Percentiles rank a stretch among this genome's conserved stretches.
phyloP scores from a whole-genome alignment of 2,797 vertebrate species.

The Cephalopachus bancanus region DNA sequence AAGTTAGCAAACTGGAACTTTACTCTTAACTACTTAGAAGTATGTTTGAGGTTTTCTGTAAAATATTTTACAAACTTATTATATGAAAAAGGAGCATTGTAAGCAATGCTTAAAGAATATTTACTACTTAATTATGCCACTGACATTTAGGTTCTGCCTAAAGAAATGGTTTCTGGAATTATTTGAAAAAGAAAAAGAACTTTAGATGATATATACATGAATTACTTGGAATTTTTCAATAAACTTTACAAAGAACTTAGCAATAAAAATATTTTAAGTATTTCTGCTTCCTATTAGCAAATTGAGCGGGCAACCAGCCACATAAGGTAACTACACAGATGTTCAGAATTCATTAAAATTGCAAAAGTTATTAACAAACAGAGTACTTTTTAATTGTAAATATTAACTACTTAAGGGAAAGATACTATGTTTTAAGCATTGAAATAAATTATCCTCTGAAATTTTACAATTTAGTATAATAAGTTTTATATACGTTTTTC shows the following conservation, averaged over 20 bases:
- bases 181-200: background rate
- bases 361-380: conserved; percentile 47
- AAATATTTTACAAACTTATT: background rate
- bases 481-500: background rate
- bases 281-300: conserved; percentile 58
- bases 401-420: background rate
- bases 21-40: background rate
- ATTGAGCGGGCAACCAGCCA: background rate
- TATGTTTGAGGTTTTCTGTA: background rate
- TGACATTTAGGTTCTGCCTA: background rate
- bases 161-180: conserved; percentile 22
- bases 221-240: background rate
- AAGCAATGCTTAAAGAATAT: background rate
- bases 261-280: conserved; percentile 38
- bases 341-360: conserved; percentile 57
- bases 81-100: background rate
- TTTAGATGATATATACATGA: background rate
- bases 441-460: conserved; percentile 63
- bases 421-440: conserved; percentile 32
- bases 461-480: conserved; percentile 34
- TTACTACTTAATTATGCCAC: background rate
- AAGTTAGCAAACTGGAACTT: background rate
- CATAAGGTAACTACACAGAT: background rate
- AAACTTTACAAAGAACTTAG: background rate
- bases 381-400: conserved; percentile 61